Evolutionary conservation across 2,888 invertebrate genomes (phyloP), one percentile per base, ranked within the genome.

Genomic region (Aproaerema taeniolella): DNA sequence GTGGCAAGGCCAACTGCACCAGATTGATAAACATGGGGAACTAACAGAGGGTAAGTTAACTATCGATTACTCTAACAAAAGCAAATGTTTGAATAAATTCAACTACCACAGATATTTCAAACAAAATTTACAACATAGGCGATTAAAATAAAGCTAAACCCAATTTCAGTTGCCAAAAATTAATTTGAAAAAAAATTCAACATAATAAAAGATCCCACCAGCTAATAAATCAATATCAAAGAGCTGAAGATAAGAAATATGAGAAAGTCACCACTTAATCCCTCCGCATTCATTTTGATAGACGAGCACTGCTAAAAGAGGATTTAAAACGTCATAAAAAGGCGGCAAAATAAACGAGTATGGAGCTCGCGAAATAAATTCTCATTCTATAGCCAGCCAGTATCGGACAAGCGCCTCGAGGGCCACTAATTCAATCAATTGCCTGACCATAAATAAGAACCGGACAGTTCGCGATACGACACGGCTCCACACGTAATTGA

Each of bases 351-450:
- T 62, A 64, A 69, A 65, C 57, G 56, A 53, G 48, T 53, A 54
- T 61, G 36, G 14, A 55, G 62, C 64, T 64, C 59, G 59, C 50
- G 57, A 62, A 67, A 74, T 79, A 77, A 76, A 80, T 80, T 68
- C 64, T 67, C 66, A 58, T 68, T 61, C 55, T 64, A 58, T 68
- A 68, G 60, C 70, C 63, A 63, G 70, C 62, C 67, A 50, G 66
- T 71, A 72, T 70, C 71, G 61, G 63, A 53, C 69, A 66, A 70
- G 58, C 69, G 80, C 82, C 80, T 80, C 67, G 52, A 72, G 80
- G 81, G 67, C 73, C 67, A 79, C 80, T 85, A 85, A 83, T 82
- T 83, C 83, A 85, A 85, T 85, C 83, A 82, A 82, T 83, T 75
- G 75, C 62, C 65, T 58, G 70, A 62, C 75, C 78, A 82, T 83